Percentiles rank a stretch among this genome's conserved stretches.
Evolutionary conservation across 2,888 invertebrate species (phyloP).

Genomic region (Sphinx pinastri): DNA sequence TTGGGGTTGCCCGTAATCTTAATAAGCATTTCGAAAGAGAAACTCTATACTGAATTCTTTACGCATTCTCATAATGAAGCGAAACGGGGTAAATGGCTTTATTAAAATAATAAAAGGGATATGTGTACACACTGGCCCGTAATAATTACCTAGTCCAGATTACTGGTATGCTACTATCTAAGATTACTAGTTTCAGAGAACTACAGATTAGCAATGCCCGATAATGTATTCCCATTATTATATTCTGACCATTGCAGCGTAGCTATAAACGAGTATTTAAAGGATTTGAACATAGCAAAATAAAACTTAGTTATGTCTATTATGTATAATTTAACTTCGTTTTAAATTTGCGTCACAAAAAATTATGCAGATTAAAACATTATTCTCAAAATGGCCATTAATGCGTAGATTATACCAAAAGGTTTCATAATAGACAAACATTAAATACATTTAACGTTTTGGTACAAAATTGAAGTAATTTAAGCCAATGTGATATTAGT

Average conservation of each 20-base stretch:
- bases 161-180: neutral
- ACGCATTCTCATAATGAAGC: slow-evolving; percentile 58
- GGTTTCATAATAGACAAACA: too few relatives aligned
- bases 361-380: too few relatives aligned
- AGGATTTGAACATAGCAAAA: too few relatives aligned
- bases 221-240: too few relatives aligned
- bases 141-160: neutral
- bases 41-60: slow-evolving; percentile 46
- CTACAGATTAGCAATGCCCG: too few relatives aligned
- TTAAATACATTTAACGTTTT: neutral
- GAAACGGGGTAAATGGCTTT: slow-evolving; percentile 30
- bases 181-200: neutral
- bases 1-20: slow-evolving; percentile 56
- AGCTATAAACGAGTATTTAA: too few relatives aligned
- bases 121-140: neutral
- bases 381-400: too few relatives aligned
- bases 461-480: slow-evolving; percentile 2
- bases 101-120: neutral
- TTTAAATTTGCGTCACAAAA: too few relatives aligned
- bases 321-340: too few relatives aligned
- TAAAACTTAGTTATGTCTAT: too few relatives aligned
- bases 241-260: too few relatives aligned
- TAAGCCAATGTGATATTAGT: slow-evolving; percentile 42
- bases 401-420: too few relatives aligned
- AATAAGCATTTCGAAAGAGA: slow-evolving; percentile 53